These are phyloP conservation scores for Drosophila suboccidentalis DNA, from an alignment of 2,888 invertebrate genomes.

Conservation along the genomic window DNA sequence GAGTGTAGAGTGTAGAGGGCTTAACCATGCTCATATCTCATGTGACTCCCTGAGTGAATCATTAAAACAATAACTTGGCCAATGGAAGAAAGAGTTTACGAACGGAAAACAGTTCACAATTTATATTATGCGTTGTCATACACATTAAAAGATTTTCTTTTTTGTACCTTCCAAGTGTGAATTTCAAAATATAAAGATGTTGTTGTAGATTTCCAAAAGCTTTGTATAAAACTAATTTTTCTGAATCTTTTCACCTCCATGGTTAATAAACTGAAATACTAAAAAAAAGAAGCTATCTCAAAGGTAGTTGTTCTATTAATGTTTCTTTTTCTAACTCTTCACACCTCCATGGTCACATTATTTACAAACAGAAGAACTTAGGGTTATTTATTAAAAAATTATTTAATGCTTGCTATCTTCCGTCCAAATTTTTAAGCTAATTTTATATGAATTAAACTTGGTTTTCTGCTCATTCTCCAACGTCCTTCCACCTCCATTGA, in stretches of 20 bases:
- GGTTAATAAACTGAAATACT: no score
- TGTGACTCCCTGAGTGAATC: conserved; percentile 52
- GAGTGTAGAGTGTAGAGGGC: conserved; percentile 6
- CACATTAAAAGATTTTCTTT: neutral
- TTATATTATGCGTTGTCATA: neutral
- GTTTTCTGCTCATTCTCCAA: neutral
- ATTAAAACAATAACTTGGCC: conserved; percentile 34
- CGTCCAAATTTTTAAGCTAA: neutral
- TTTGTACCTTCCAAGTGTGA: neutral
- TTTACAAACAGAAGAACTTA: no score
- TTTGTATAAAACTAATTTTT: neutral
- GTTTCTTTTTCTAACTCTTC: no score
- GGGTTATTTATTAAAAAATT: neutral
- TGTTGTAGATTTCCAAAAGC: neutral
- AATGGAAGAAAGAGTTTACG: neutral
- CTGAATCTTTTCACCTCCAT: neutral
- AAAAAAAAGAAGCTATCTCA: no score
- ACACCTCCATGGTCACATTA: no score
- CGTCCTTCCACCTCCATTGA: neutral
- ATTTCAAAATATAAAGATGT: neutral
- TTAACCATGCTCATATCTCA: conserved; percentile 36
- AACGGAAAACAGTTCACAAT: neutral
- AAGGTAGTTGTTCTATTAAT: no score
- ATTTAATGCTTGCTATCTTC: neutral
- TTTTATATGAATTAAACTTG: neutral